phyloP scores from a whole-genome alignment of 2,113 vertebrate genomes.

The Oncorhynchus gorbuscha region DNA sequence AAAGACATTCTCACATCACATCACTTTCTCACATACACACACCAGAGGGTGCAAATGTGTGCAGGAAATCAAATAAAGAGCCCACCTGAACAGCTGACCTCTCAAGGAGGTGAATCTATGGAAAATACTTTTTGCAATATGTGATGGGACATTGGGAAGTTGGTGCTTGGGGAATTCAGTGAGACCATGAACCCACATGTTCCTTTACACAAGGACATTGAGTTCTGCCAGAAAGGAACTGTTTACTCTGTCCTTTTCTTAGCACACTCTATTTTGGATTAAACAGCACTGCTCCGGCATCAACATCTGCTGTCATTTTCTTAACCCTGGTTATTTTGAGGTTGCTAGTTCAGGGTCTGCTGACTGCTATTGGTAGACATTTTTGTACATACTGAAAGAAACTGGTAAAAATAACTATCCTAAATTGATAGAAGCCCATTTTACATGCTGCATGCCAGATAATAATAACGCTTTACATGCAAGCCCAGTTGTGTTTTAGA shows the following conservation, averaged over 20 bases:
- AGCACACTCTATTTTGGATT: constrained; percentile 1
- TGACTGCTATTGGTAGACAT: not conserved
- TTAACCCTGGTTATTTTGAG: not conserved
- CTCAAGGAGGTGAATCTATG: not conserved
- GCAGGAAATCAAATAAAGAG: not conserved
- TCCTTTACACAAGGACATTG: not conserved
- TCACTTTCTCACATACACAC: not conserved
- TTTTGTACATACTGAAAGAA: too few relatives aligned
- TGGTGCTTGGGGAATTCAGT: not conserved
- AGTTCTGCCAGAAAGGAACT: not conserved
- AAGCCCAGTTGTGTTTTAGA: too few relatives aligned
- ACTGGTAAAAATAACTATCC: too few relatives aligned
- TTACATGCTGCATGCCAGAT: too few relatives aligned
- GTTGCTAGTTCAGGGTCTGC: not conserved
- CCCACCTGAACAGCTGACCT: not conserved
- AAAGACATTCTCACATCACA: not conserved
- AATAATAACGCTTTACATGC: too few relatives aligned
- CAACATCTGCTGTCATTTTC: not conserved
- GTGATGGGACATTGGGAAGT: not conserved
- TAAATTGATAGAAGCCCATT: too few relatives aligned
- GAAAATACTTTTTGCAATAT: not conserved
- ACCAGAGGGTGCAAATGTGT: not conserved
- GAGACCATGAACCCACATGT: not conserved
- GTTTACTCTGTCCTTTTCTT: not conserved
- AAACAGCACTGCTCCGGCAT: not conserved